Base-by-base conservation (phyloP, 1,140 invertebrate genomes). In the Drosophila oshimai region DNA sequence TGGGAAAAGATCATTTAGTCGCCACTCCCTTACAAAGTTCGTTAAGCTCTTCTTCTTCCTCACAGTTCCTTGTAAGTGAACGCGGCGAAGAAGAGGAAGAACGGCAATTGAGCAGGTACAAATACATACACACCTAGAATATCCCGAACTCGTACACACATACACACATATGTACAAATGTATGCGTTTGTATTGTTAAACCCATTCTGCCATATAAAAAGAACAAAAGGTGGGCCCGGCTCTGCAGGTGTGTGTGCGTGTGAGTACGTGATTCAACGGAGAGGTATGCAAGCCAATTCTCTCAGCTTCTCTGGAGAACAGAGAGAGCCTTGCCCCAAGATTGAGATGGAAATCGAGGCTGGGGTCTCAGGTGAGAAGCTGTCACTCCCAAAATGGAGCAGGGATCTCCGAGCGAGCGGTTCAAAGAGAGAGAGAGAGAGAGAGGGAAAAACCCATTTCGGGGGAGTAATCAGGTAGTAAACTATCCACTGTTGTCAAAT, bases 151-250 rank as follows among this genome's bases (percentile, higher is more conserved):
- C 13, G 39, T 44, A 57, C 37, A 15, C 26, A 24, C 39, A 10
- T 51, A 54, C 22, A 34, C 6, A 42, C 7, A 15, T 28, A 12
- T 18, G 3, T 33, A 31, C 18, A n/a, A 31, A 26, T 54, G 22
- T 41, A 51, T 57, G 42, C n/a, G n/a, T n/a, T n/a, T n/a, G n/a
- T n/a, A n/a, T 53, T 46, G 65, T 54, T 80, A 73, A 76, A 81
- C 58, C 75, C 79, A 78, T 86, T 84, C 75, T 58, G 67, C 65
- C 74, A 58, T 64, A 84, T 62, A 78, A 86, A 86, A 83, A 83
- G 65, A 87, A 80, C 71, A 86, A 75, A 86, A 75, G 77, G 61
- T 73, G 60, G 47, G 17, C n/a, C n/a, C n/a, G n/a, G n/a, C n/a
- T n/a, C n/a, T 49, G 12, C 42, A 7, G 18, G 6, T 34, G 31